Conservation (phyloP, 2,888 invertebrate species). For the Oligia fasciuncula region DNA sequence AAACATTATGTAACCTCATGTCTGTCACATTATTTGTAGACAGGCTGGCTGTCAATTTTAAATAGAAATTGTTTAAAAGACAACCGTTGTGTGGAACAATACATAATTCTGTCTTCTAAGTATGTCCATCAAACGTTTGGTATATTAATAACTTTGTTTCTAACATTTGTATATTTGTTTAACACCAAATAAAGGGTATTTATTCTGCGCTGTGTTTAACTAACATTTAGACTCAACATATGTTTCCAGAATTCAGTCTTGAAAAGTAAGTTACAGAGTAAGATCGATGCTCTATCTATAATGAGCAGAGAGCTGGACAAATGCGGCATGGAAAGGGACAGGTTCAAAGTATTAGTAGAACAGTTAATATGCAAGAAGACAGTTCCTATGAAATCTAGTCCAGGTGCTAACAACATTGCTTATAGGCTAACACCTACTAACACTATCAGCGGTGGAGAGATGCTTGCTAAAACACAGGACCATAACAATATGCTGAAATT, state of each 20-base stretch:
- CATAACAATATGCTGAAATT: constrained; percentile 90
- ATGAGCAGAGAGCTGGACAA: constrained; percentile 94
- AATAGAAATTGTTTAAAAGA: no score
- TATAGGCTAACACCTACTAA: constrained; percentile 82
- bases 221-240: no score
- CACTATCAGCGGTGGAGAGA: constrained; percentile 89
- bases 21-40: no score
- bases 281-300: constrained; percentile 95
- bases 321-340: constrained; percentile 94
- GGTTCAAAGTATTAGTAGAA: constrained; percentile 94
- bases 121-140: no score
- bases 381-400: constrained; percentile 64
- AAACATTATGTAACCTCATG: no score
- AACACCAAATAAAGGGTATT: no score
- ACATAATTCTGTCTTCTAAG: no score
- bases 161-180: not conserved
- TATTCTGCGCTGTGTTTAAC: no score
- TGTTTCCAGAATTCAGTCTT: constrained; percentile 90
- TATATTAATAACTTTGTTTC: no score
- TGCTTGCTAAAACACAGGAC: constrained; percentile 90
- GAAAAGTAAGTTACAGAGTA: constrained; percentile 94
- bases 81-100: no score
- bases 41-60: no score
- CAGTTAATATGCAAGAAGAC: constrained; percentile 91
- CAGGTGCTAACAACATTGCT: constrained; percentile 72